Conservation (phyloP, 1,140 invertebrate genomes). For the Mesaphorura yosii region DNA sequence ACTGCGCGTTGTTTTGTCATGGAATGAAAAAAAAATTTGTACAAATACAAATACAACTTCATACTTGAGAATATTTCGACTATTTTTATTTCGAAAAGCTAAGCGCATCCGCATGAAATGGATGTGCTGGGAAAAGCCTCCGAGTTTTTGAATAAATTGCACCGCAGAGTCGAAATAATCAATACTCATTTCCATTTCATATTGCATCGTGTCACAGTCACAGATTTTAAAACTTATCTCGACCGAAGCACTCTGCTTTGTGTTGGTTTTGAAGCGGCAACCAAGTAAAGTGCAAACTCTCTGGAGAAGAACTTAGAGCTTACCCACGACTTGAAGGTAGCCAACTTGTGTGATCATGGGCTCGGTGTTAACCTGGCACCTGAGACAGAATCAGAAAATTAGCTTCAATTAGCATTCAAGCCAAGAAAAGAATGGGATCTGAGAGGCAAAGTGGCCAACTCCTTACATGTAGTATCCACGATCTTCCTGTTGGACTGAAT, state of each 20-base stretch:
- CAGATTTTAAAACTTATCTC: too few species aligned
- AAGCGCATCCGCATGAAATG: too few species aligned
- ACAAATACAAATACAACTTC: too few species aligned
- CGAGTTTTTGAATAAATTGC: neutral
- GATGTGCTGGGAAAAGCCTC: neutral
- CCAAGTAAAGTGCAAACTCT: too few species aligned
- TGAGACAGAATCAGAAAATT: conserved; percentile 3
- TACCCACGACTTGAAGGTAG: conserved; percentile 85
- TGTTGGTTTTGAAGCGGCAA: neutral
- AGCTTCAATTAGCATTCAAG: too few species aligned
- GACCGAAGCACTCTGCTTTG: neutral
- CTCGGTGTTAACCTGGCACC: conserved; percentile 75
- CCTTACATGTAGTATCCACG: conserved; percentile 44
- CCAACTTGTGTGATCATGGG: conserved; percentile 91
- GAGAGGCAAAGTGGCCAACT: conserved; percentile 16
- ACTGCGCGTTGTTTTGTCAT: conserved; percentile 51
- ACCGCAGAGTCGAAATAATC: neutral
- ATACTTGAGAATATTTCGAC: too few species aligned
- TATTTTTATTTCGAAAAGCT: too few species aligned
- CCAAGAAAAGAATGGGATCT: too few species aligned
- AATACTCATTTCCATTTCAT: conserved; percentile 9
- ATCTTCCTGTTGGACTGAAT: conserved; percentile 74
- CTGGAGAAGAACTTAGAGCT: too few species aligned
- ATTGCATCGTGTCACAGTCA: too few species aligned
- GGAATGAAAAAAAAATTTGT: neutral